Conservation (phyloP, 2,888 invertebrate species). For the Drosophila maculinotata region DNA sequence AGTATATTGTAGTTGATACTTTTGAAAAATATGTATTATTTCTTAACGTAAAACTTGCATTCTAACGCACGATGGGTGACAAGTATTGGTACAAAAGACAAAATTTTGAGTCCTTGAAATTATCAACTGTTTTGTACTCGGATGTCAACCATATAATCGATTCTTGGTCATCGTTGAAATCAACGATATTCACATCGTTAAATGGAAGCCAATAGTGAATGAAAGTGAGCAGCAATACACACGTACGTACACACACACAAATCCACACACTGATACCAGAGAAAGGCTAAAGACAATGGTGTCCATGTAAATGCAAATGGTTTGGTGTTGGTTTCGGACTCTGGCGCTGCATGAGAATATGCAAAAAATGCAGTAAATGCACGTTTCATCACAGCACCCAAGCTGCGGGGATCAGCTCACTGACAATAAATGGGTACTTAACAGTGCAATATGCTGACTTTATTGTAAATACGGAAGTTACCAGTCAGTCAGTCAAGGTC, state of each 20-base stretch:
- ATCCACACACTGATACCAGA: neutral
- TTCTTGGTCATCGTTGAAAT: slow-evolving; percentile 15
- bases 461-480: slow-evolving; percentile 6
- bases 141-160: neutral
- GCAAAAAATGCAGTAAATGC: slow-evolving; percentile 45
- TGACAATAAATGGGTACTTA: slow-evolving; percentile 26
- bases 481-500: slow-evolving; percentile 48
- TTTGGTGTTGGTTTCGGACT: neutral
- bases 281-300: slow-evolving; percentile 38
- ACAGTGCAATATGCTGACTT: slow-evolving; percentile 41
- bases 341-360: slow-evolving; percentile 32
- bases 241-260: slow-evolving; percentile 11
- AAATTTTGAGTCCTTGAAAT: too few species aligned
- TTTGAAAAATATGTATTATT: too few species aligned
- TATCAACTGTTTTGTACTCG: neutral
- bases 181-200: slow-evolving; percentile 7
- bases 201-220: slow-evolving; percentile 53
- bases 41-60: too few species aligned
- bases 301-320: slow-evolving; percentile 16
- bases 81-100: too few species aligned
- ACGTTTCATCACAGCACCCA: neutral
- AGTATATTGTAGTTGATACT: too few species aligned
- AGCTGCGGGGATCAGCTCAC: slow-evolving; percentile 34
- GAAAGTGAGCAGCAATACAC: slow-evolving; percentile 47
- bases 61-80: too few species aligned